Percentiles rank a stretch among this genome's conserved stretches.
These are phyloP conservation scores for Narcine bancroftii DNA, from an alignment of 2,113 vertebrate genomes.

Conservation along the genomic window DNA sequence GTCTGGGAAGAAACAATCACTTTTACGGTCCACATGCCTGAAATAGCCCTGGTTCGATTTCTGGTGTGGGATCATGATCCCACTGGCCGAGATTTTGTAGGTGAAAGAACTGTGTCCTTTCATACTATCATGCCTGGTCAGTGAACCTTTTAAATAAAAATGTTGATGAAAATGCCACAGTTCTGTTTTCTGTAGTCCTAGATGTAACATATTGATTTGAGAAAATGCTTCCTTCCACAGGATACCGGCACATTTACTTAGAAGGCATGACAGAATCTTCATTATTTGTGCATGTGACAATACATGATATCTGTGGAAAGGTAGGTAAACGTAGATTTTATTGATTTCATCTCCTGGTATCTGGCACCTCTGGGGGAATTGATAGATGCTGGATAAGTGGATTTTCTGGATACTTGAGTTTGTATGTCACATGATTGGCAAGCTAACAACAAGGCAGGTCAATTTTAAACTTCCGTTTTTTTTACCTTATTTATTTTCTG, in stretches of 20 bases:
- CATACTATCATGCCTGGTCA: conserved; percentile 88
- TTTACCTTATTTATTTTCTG: too few relatives aligned
- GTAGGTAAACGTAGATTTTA: conserved; percentile 53
- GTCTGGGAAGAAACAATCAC: conserved; percentile 96
- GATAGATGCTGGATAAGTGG: too few relatives aligned
- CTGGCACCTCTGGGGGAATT: too few relatives aligned
- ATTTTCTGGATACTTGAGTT: too few relatives aligned
- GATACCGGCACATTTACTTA: conserved; percentile 92
- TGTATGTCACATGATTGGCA: too few relatives aligned
- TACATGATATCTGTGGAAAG: conserved; percentile 95
- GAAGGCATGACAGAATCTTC: conserved; percentile 93
- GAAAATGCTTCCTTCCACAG: conserved; percentile 50
- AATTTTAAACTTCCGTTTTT: too few relatives aligned
- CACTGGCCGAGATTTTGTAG: conserved; percentile 91
- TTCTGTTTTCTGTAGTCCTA: neutral
- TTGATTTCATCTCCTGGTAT: conserved; percentile 2
- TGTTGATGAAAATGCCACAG: neutral
- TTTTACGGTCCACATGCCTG: conserved; percentile 93
- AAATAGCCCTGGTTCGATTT: conserved; percentile 84
- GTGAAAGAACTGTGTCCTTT: conserved; percentile 89
- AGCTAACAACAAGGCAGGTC: too few relatives aligned
- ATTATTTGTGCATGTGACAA: conserved; percentile 89
- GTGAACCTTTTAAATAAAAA: conserved; percentile 41
- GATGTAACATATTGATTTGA: neutral
- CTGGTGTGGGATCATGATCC: conserved; percentile 98